Conservation (phyloP, 53 echinoderm and acorn worm genomes). For the Patiria pectinifera region DNA sequence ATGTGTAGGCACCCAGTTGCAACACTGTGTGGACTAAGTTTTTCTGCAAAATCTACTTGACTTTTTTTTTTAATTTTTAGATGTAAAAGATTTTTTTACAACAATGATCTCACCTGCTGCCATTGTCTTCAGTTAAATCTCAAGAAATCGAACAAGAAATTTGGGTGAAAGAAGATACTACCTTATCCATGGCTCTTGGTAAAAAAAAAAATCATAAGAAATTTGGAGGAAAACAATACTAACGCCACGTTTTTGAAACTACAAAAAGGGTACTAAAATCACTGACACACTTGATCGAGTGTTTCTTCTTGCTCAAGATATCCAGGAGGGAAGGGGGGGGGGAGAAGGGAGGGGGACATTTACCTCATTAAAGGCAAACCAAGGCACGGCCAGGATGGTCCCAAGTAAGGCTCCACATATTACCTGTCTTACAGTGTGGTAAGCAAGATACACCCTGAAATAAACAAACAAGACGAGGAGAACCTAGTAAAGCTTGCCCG, state of each 20-base stretch:
- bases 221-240: neutral
- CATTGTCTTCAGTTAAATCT: too few relatives aligned
- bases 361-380: constrained; percentile 97
- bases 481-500: too few relatives aligned
- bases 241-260: neutral
- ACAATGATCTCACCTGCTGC: too few relatives aligned
- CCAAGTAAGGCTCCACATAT: constrained; percentile 90
- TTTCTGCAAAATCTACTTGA: too few relatives aligned
- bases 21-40: too few relatives aligned
- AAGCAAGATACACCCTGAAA: constrained; percentile 91
- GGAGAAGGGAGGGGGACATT: neutral
- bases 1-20: too few relatives aligned
- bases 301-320: neutral
- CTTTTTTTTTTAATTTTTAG: too few relatives aligned
- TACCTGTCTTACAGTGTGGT: constrained; percentile 90
- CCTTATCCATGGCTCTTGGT: too few relatives aligned
- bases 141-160: too few relatives aligned
- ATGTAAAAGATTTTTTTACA: too few relatives aligned
- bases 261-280: neutral
- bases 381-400: constrained; percentile 93
- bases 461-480: neutral
- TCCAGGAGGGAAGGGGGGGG: neutral
- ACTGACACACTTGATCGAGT: neutral
- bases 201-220: too few relatives aligned
- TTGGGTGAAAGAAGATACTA: too few relatives aligned